Conservation (phyloP, 2,113 vertebrate species). For the Elgaria multicarinata region DNA sequence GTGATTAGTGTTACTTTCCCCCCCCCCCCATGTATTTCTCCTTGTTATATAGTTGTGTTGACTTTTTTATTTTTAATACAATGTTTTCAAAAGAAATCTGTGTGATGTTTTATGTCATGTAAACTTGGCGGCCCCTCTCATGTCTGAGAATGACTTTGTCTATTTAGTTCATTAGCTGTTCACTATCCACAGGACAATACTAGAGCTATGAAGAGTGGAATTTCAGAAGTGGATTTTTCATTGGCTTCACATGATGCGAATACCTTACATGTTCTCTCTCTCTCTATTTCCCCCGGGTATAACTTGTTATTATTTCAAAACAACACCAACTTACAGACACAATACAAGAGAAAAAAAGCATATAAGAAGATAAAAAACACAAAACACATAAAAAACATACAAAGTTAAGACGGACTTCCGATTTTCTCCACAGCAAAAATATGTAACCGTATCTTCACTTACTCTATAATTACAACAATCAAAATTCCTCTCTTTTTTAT, state of each 20-base stretch:
- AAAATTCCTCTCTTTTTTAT: too few species aligned
- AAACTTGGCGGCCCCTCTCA: too few species aligned
- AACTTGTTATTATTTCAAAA: too few species aligned
- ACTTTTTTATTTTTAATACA: conserved; percentile 52
- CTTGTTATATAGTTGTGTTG: conserved; percentile 33
- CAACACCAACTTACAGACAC: too few species aligned
- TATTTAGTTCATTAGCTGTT: background rate
- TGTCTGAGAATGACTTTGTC: background rate
- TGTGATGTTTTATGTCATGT: background rate
- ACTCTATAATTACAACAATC: too few species aligned
- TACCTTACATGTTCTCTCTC: background rate
- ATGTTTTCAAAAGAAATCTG: conserved; percentile 14
- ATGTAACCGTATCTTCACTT: too few species aligned
- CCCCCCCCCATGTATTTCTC: conserved; percentile 41
- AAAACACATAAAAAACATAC: too few species aligned
- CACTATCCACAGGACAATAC: background rate
- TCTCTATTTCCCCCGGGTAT: too few species aligned
- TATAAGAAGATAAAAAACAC: too few species aligned
- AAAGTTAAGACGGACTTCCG: too few species aligned
- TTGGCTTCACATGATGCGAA: background rate
- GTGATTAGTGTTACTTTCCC: conserved; percentile 39
- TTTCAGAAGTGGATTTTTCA: background rate
- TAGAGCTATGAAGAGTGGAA: background rate
- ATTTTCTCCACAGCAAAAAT: too few species aligned
- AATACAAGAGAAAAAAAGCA: too few species aligned